These are phyloP conservation scores for Micrastur ruficollis DNA, from an alignment of 2,797 vertebrate species.

Conservation along the genomic window DNA sequence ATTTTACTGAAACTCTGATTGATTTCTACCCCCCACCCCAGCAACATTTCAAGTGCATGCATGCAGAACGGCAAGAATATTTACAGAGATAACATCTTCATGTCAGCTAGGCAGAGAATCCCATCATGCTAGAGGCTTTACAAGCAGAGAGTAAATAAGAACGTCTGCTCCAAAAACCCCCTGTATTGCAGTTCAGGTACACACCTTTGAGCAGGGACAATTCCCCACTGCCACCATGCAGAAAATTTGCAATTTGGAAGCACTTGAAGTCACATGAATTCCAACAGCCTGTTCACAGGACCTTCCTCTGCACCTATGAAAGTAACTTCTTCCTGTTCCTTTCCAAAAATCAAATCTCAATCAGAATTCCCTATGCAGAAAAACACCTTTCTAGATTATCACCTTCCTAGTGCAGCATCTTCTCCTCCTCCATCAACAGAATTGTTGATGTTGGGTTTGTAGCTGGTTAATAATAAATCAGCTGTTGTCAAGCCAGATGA, in stretches of 20 bases:
- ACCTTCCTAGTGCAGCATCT: neutral
- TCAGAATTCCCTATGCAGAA: neutral
- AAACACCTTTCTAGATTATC: neutral
- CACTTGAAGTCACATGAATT: neutral
- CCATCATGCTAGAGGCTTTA: neutral
- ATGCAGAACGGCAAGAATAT: neutral
- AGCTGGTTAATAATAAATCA: constrained; percentile 6
- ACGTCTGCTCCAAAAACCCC: neutral
- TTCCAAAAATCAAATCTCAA: neutral
- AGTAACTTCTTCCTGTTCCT: neutral
- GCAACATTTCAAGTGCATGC: neutral
- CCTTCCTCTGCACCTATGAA: neutral
- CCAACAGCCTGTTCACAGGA: neutral
- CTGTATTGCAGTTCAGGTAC: neutral
- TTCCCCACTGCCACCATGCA: neutral
- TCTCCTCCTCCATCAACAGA: neutral
- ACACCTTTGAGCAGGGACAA: neutral
- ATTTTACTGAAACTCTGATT: neutral
- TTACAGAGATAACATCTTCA: neutral
- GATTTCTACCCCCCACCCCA: neutral
- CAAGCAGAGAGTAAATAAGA: neutral
- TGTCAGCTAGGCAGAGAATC: neutral
- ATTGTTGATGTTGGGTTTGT: neutral
- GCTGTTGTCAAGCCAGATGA: neutral
- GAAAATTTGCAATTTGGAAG: neutral